A percentile compares a stretch with the other conserved stretches of the same genome.
phyloP scores from a whole-genome alignment of 2,888 invertebrate species.

The Callinectes sapidus region DNA sequence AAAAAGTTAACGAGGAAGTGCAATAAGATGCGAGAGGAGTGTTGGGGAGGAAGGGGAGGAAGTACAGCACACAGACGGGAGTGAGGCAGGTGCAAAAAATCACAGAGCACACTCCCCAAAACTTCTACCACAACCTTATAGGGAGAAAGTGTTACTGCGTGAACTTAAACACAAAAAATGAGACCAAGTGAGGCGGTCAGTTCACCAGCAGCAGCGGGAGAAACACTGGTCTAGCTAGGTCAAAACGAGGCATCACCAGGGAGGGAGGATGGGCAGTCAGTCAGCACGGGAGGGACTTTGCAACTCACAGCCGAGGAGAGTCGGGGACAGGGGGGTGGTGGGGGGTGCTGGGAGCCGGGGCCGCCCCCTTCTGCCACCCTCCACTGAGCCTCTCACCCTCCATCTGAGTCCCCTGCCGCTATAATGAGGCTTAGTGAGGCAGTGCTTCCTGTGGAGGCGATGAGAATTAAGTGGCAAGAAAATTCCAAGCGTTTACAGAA shows the following conservation, averaged over 20 bases:
- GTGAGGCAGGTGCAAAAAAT: neutral
- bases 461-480: constrained; percentile 15
- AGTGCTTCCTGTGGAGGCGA: constrained; percentile 38
- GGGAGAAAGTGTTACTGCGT: neutral
- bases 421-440: constrained; percentile 45
- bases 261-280: neutral
- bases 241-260: constrained; percentile 27
- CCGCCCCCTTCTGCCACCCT: constrained; percentile 38
- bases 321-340: constrained; percentile 16
- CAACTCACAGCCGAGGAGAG: constrained; percentile 43
- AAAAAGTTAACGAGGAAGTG: neutral
- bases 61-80: neutral
- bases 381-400: constrained; percentile 41
- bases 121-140: neutral
- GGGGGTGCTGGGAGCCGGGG: constrained; percentile 3
- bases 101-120: neutral
- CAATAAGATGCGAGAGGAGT: neutral
- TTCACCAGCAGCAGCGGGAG: neutral
- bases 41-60: neutral
- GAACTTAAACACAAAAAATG: neutral
- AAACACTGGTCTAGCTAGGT: constrained; percentile 29
- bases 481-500: neutral
- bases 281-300: neutral
- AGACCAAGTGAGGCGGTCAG: neutral
- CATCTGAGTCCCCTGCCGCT: constrained; percentile 36